Evolutionary conservation across 2,797 vertebrate genomes (phyloP), one percentile per base, ranked within the genome.

Genomic region (Neosilurus hyrtlii): DNA sequence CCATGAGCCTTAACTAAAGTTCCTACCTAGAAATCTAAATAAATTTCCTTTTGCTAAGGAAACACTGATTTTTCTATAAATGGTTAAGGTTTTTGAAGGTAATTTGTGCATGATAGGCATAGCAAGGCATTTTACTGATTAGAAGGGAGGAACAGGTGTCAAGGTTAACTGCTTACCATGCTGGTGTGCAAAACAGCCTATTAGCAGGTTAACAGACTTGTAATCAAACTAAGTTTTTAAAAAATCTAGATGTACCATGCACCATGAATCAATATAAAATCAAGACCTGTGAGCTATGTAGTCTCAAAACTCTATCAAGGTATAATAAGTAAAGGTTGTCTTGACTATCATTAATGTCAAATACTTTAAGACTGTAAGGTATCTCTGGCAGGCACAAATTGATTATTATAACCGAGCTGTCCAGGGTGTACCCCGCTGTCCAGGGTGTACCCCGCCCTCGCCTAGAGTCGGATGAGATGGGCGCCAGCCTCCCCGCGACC

Each of bases 1-100:
- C 91, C 89, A 90, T 71, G 89, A 92, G 91, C 90, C 90, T 90
- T 87, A 66, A 91, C 92, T 89, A 93, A 93, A 93, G 93, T 90
- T 90, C 89, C 90, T 91, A 91, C 94, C 94, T 93, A 94, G 92
- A 93, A 94, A 94, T 94, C 92, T 94, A 92, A 94, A 94, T 93
- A 94, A 94, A 93, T 93, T 93, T 88, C 88, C 89, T 84, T 85
- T 87, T 89, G 90, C 90, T 93, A 93, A 85, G 86, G 86, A 79
- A 83, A 82, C 89, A 88, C 89, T 88, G 89, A 85, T 37, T 70
- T 57, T 70, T 65, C 26, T 35, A 6, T 9, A 9, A 11, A n/a
- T 75, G 61, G 56, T 61, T 49, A 77, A 49, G 57, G 43, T 63
- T 51, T 62, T 20, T 52, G 16, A 78, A 63, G 1, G n/a, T 52